phyloP scores from a whole-genome alignment of 2,888 invertebrate species.

The Timandra comae region DNA sequence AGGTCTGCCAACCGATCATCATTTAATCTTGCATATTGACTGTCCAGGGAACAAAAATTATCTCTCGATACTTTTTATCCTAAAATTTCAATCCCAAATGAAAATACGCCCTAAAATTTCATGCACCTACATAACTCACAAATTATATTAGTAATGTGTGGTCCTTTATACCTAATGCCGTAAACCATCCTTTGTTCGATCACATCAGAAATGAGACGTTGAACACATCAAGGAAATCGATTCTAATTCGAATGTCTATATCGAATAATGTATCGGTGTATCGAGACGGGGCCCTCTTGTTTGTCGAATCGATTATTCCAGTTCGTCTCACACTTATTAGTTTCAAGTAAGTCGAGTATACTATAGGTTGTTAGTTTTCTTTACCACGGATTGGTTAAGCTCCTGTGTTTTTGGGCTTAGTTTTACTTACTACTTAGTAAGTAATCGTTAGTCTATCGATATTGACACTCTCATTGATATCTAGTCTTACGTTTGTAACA shows the following conservation, averaged over 20 bases:
- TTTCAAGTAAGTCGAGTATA: conserved; percentile 40
- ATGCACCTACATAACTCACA: no score
- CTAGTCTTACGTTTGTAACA: no score
- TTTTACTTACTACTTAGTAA: no score
- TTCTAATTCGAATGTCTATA: conserved; percentile 43
- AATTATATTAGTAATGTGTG: no score
- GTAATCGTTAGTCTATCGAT: no score
- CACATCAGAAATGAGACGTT: conserved; percentile 25
- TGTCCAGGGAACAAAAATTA: neutral
- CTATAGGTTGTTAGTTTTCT: no score
- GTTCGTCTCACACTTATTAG: conserved; percentile 69
- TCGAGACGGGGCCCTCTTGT: conserved; percentile 63
- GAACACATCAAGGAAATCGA: conserved; percentile 44
- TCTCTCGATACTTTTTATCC: neutral
- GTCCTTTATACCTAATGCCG: conserved; percentile 2
- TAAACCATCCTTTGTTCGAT: neutral
- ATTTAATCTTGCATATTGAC: neutral
- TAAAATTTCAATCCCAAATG: neutral
- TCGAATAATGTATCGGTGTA: conserved; percentile 44
- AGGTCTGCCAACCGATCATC: no score
- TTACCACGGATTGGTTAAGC: no score
- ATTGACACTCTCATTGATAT: no score
- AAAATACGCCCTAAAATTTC: neutral
- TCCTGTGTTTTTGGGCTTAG: no score
- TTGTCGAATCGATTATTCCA: conserved; percentile 73